A percentile compares a stretch with the other conserved stretches of the same genome.
Conservation (phyloP, 2,797 vertebrate genomes). For the Clamator glandarius region DNA sequence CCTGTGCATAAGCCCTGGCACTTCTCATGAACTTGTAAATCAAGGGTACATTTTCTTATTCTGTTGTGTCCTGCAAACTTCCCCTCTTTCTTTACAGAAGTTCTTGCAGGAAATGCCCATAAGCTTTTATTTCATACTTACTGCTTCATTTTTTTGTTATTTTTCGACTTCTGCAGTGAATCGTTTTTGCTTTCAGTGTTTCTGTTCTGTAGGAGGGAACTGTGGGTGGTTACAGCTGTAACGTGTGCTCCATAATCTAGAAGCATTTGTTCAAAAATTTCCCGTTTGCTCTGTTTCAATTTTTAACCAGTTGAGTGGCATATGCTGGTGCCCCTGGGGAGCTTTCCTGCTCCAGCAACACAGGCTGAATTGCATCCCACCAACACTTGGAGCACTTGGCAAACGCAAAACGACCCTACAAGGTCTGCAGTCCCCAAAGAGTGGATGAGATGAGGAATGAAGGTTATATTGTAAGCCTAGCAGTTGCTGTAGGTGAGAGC, state of each 20-base stretch:
- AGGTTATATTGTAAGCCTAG: background rate
- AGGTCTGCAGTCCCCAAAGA: background rate
- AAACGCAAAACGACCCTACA: background rate
- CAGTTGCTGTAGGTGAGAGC: background rate
- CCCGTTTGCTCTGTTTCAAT: slow-evolving; percentile 14
- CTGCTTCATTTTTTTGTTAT: slow-evolving; percentile 45
- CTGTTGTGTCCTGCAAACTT: background rate
- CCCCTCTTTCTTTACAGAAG: background rate
- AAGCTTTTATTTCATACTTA: slow-evolving; percentile 13
- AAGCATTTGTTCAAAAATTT: slow-evolving; percentile 65
- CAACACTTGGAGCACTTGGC: background rate
- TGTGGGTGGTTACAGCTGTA: slow-evolving; percentile 72
- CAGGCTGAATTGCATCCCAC: background rate
- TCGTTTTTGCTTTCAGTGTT: slow-evolving; percentile 59
- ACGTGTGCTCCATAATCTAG: slow-evolving; percentile 33
- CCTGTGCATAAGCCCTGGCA: background rate
- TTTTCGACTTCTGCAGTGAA: slow-evolving; percentile 54
- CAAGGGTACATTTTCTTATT: background rate
- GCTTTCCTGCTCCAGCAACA: background rate
- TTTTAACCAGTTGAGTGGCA: slow-evolving; percentile 48
- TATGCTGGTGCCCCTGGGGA: background rate
- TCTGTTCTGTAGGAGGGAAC: slow-evolving; percentile 69
- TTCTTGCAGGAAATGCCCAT: slow-evolving; percentile 34
- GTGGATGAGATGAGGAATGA: background rate
- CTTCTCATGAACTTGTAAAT: background rate